phyloP scores from a whole-genome alignment of 2,888 invertebrate species.

The Drosophila prostipennis region DNA sequence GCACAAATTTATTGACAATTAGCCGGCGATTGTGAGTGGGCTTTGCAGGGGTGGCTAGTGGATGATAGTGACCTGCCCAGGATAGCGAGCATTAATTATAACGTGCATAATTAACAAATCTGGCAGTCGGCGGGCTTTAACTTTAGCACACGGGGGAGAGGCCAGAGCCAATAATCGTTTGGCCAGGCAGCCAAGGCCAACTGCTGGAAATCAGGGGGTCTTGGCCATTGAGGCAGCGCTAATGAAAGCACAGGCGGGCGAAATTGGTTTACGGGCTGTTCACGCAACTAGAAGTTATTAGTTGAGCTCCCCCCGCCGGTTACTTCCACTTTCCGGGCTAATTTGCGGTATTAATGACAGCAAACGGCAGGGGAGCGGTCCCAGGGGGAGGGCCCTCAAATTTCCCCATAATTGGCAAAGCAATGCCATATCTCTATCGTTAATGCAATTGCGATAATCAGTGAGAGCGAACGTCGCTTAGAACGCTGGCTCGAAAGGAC shows the following conservation, averaged over 20 bases:
- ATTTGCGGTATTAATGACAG: conserved; percentile 71
- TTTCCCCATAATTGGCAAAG: conserved; percentile 64
- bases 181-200: conserved; percentile 42
- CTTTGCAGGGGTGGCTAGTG: background rate
- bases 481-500: background rate
- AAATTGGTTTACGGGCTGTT: conserved; percentile 56
- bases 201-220: conserved; percentile 14
- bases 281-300: conserved; percentile 76
- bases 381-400: too few species aligned
- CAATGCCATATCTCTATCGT: conserved; percentile 17
- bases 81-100: conserved; percentile 67
- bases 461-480: background rate
- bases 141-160: conserved; percentile 14
- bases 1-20: conserved; percentile 78
- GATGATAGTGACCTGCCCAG: conserved; percentile 6
- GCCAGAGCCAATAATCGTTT: conserved; percentile 45
- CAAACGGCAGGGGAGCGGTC: conserved; percentile 32
- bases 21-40: conserved; percentile 37
- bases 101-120: conserved; percentile 77
- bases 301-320: conserved; percentile 28
- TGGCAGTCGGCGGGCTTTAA: conserved; percentile 54
- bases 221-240: conserved; percentile 60
- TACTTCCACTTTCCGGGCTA: conserved; percentile 48
- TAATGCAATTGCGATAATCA: conserved; percentile 35
- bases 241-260: conserved; percentile 64